Conservation (phyloP, 2,888 invertebrate genomes). For the Temnothorax rugatulus region DNA sequence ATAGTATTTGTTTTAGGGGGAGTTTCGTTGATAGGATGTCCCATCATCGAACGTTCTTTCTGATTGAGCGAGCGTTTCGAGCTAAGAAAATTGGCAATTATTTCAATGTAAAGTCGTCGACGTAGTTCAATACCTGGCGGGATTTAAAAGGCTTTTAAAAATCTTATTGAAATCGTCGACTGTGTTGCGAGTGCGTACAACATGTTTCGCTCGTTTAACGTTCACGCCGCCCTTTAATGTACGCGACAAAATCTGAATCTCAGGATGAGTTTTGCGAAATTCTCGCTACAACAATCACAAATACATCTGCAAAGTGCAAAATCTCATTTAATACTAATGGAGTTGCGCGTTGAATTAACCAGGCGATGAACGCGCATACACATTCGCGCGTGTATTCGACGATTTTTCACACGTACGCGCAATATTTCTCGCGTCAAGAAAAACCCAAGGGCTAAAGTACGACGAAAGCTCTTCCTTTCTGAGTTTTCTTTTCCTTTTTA, state of each 20-base stretch:
- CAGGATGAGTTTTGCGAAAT: slow-evolving; percentile 5
- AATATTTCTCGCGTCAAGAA: slow-evolving; percentile 62
- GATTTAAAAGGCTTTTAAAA: neutral
- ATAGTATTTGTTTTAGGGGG: neutral
- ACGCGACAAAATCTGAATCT: neutral
- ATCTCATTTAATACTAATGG: slow-evolving; percentile 45
- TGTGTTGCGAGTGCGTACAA: neutral
- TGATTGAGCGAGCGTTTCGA: neutral
- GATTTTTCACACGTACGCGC: slow-evolving; percentile 60
- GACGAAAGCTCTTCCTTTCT: slow-evolving; percentile 61
- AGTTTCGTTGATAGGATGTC: neutral
- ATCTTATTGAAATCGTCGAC: neutral
- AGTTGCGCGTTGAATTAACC: slow-evolving; percentile 35
- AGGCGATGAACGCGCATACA: slow-evolving; percentile 23
- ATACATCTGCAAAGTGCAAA: slow-evolving; percentile 48
- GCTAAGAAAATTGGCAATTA: slow-evolving; percentile 11
- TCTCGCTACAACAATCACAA: slow-evolving; percentile 5
- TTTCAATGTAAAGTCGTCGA: neutral
- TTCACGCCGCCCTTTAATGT: neutral
- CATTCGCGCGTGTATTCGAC: slow-evolving; percentile 42
- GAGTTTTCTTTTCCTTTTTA: slow-evolving; percentile 56
- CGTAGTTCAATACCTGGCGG: neutral
- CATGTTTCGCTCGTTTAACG: neutral
- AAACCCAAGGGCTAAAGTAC: slow-evolving; percentile 57
- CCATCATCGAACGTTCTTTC: neutral